Percentiles rank a stretch among this genome's conserved stretches.
phyloP scores from a whole-genome alignment of 2,113 vertebrate genomes.

The Laterallus jamaicensis region DNA sequence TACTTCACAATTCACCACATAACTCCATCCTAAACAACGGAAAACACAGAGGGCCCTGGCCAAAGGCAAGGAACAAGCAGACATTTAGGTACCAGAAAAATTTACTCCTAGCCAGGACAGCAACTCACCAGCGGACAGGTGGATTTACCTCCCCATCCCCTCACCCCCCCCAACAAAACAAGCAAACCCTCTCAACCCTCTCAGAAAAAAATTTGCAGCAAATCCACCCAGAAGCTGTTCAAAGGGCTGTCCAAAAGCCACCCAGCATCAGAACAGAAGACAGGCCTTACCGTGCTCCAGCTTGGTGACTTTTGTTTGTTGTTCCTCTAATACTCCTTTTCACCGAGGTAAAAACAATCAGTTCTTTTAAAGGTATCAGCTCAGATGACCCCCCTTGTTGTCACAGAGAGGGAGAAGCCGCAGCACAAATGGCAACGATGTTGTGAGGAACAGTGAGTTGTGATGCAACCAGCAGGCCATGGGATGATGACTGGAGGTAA shows the following conservation, averaged over 20 bases:
- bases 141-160: neutral
- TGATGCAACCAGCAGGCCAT: neutral
- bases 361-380: neutral
- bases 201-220: neutral
- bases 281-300: rapidly evolving
- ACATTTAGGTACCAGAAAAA: neutral
- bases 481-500: too few relatives aligned
- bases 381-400: neutral
- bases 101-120: neutral
- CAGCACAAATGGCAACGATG: neutral
- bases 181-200: too few relatives aligned
- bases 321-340: neutral
- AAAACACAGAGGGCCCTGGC: neutral
- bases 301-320: neutral
- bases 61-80: neutral
- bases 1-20: rapidly evolving
- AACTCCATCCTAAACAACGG: neutral
- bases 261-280: rapidly evolving
- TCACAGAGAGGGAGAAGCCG: neutral
- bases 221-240: neutral
- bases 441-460: neutral
- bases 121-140: rapidly evolving
- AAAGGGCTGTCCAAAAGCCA: neutral
- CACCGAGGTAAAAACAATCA: neutral
- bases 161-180: neutral